Base-by-base conservation (phyloP, 2,888 invertebrate genomes). In the Drosophila paranaensis region DNA sequence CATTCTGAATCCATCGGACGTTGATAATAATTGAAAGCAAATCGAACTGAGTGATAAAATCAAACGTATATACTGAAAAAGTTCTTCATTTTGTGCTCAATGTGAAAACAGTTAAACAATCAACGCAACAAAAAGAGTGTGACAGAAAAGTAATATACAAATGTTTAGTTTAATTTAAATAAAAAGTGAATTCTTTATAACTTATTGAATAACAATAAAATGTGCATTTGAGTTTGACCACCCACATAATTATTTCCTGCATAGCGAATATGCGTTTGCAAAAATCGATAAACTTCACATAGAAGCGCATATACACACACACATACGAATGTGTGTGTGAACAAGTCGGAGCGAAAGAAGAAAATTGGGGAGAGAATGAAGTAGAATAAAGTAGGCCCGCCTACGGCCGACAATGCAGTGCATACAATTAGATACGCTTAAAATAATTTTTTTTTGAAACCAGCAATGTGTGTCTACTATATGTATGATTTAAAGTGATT, bases 241-340 rank as follows among this genome's bases (percentile, higher is more conserved):
- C 57, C 70, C 60, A 42, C 68, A 71, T 67, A 71, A 61, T 56
- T 56, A 51, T 40, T 67, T 63, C 33, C 43, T 16, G 10, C 30
- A 55, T 20, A 60, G 66, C 81, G 83, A 83, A 87, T 80, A 68
- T 70, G 53, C 63, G 57, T 39, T 71, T 60, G 80, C 74, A 80
- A 90, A 83, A 87, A 87, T 87, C 87, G 74, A 87, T 87, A 87
- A 61, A 69, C 71, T 74, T 69, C 70, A 82, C 74, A 84, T 76
- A 73, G 68, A 45, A 37, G 45, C 61, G 30, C 43, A 72, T 46
- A 74, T 61, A 27, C 37, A 73, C 42, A 74, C 57, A 71, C 57
- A 73, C 46, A 60, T 43, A 61, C 42, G 33, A 40, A 55, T 70
- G 54, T 63, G 50, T 63, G 50, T 60, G 27, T 60, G 27, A 27